These are phyloP conservation scores for Caenorhabditis parvicauda DNA, from an alignment of 2,888 invertebrate species.

Conservation along the genomic window DNA sequence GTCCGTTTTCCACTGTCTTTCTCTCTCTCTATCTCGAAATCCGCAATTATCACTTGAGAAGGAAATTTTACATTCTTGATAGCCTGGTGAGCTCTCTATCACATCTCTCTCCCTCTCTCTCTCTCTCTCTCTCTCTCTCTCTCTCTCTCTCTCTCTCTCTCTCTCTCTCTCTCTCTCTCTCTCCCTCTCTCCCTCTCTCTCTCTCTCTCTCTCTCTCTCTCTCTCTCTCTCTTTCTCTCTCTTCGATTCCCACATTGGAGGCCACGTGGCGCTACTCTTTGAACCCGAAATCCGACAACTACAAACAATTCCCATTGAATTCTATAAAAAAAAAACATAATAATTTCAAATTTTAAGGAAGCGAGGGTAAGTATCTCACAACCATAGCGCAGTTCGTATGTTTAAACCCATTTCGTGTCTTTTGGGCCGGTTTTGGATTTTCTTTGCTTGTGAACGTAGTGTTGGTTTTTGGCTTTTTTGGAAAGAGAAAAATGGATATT, in stretches of 20 bases:
- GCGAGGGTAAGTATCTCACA: no score
- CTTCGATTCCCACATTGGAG: constrained; percentile 4
- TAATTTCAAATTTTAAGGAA: no score
- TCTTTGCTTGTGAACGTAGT: no score
- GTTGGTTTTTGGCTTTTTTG: no score
- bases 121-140: constrained; percentile 4
- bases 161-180: constrained; percentile 8
- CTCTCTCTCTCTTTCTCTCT: constrained; percentile 11
- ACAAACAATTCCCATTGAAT: background rate
- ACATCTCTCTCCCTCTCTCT: background rate
- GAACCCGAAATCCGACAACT: background rate
- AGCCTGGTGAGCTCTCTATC: constrained; percentile 5
- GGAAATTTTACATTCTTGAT: no score
- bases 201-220: constrained; percentile 5
- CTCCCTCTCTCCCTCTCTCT: constrained; percentile 9
- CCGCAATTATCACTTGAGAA: no score
- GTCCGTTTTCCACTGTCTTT: no score
- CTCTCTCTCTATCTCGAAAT: no score
- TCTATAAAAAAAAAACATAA: background rate
- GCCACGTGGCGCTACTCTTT: constrained; percentile 15
- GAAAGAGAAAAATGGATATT: no score
- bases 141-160: constrained; percentile 12
- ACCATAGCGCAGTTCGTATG: no score
- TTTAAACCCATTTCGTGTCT: no score
- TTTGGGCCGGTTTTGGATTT: no score